Evolutionary conservation across 2,113 vertebrate genomes (phyloP).

Genomic region (Raja brachyura): DNA sequence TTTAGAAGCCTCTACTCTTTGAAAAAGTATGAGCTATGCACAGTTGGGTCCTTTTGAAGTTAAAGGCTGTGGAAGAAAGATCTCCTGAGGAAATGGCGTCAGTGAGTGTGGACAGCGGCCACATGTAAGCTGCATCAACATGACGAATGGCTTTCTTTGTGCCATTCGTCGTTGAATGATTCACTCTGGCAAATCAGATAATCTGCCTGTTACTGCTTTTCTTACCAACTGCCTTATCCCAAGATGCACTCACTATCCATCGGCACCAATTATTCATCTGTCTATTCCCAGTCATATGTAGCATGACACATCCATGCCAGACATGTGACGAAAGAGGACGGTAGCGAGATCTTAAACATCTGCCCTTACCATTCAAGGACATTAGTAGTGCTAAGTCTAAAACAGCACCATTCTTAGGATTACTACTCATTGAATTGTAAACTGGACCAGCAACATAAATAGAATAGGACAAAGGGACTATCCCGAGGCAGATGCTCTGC

Average conservation of each 20-base stretch:
- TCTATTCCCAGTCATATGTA: neutral
- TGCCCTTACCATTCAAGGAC: neutral
- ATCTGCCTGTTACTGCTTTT: neutral
- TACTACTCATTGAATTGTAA: neutral
- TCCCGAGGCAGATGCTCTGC: neutral
- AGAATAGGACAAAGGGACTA: neutral
- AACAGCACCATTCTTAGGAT: neutral
- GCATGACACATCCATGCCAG: neutral
- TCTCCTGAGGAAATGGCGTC: no score
- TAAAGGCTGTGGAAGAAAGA: no score
- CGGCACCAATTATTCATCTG: neutral
- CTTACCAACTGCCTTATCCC: neutral
- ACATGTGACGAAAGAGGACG: neutral
- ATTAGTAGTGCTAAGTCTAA: neutral
- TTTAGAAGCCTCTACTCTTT: no score
- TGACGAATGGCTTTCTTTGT: neutral
- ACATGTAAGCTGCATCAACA: neutral
- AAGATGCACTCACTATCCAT: neutral
- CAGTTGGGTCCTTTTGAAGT: no score
- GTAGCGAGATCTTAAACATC: neutral
- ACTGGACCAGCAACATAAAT: neutral
- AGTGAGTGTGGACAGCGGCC: no score
- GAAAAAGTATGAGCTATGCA: no score
- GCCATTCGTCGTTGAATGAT: neutral
- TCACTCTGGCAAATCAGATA: neutral